These are phyloP conservation scores for Apeltes quadracus DNA, from an alignment of 2,113 vertebrate species.

Conservation along the genomic window DNA sequence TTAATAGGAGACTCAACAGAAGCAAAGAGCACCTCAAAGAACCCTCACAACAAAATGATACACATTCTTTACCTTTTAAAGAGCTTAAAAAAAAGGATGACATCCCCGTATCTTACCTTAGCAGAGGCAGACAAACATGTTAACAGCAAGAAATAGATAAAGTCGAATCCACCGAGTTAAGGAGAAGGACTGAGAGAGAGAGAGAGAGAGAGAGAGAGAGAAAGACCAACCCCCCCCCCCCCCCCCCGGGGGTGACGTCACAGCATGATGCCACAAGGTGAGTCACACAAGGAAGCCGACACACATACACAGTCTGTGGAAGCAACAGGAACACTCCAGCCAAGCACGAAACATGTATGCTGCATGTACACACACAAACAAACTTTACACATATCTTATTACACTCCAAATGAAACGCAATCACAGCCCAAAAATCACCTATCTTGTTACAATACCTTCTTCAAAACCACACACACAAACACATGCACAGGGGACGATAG, in stretches of 20 bases:
- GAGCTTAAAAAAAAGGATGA: neutral
- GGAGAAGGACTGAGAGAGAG: neutral
- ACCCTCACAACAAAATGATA: neutral
- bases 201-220: too few relatives aligned
- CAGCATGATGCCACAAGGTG: conserved; percentile 58
- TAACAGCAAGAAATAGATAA: neutral
- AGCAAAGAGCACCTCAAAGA: neutral
- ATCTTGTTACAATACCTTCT: neutral
- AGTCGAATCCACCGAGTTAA: neutral
- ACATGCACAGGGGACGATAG: neutral
- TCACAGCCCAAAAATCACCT: neutral
- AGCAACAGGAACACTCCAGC: neutral
- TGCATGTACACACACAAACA: conserved; percentile 21
- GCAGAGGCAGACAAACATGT: conserved; percentile 11
- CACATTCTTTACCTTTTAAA: neutral
- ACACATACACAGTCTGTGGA: neutral
- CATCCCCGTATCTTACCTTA: conserved; percentile 41
- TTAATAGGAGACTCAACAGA: neutral
- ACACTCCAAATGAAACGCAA: conserved; percentile 1
- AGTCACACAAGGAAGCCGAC: conserved; percentile 60
- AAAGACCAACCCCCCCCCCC: too few relatives aligned
- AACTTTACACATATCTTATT: neutral
- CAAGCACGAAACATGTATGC: neutral
- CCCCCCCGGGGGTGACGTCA: conserved; percentile 39
- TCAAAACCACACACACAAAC: neutral